These are phyloP conservation scores for Drosophila hydei DNA, from an alignment of 1,140 invertebrate species.

Conservation along the genomic window DNA sequence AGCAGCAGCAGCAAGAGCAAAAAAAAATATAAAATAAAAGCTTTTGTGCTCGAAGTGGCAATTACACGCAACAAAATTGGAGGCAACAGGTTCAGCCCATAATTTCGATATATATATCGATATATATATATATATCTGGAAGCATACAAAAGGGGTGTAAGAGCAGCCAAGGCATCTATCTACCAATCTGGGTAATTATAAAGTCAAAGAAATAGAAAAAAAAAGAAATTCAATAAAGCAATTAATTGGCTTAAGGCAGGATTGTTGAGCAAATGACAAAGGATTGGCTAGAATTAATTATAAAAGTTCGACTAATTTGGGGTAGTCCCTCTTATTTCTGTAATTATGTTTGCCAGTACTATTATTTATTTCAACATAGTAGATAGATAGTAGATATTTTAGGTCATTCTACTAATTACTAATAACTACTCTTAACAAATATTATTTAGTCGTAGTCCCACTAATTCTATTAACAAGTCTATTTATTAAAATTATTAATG, in stretches of 20 bases:
- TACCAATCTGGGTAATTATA: slow-evolving; percentile 45
- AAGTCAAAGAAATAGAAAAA: slow-evolving; percentile 19
- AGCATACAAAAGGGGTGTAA: slow-evolving; percentile 45
- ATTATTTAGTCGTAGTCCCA: too few species aligned
- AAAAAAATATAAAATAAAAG: slow-evolving; percentile 61
- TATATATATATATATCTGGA: slow-evolving; percentile 15
- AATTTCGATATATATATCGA: slow-evolving; percentile 47
- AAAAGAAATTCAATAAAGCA: slow-evolving; percentile 62
- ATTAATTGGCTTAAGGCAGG: neutral
- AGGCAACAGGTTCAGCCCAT: slow-evolving; percentile 55
- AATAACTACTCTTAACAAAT: too few species aligned
- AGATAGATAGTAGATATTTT: too few species aligned
- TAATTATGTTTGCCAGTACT: neutral
- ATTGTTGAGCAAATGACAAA: neutral
- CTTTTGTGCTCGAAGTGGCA: slow-evolving; percentile 73
- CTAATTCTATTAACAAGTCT: too few species aligned
- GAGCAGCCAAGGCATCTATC: slow-evolving; percentile 30
- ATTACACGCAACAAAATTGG: slow-evolving; percentile 79
- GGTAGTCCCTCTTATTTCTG: neutral
- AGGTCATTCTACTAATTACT: too few species aligned
- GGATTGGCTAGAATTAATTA: neutral
- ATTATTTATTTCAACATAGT: too few species aligned
- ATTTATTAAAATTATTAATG: too few species aligned
- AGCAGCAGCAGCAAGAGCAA: neutral
- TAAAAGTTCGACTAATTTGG: neutral